A percentile compares a stretch with the other conserved stretches of the same genome.
phyloP scores from a whole-genome alignment of 2,888 invertebrate genomes.

The Trichacis sp. region DNA sequence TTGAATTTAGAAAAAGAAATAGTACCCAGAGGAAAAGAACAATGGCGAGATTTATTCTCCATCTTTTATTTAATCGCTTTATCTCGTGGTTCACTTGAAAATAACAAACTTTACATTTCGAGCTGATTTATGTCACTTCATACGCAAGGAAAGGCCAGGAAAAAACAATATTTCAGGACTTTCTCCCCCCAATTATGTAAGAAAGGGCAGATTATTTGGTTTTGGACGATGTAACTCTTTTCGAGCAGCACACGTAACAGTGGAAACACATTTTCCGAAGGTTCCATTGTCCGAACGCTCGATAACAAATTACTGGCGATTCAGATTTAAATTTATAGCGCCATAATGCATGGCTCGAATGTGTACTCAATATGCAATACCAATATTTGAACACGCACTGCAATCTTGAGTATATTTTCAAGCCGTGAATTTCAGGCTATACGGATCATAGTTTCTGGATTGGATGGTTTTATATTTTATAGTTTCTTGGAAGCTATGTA shows the following conservation, averaged over 20 bases:
- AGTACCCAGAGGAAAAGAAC: no score
- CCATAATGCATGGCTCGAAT: not conserved
- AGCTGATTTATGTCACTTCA: not conserved
- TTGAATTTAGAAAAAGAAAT: no score
- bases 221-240: no score
- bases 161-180: not conserved
- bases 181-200: not conserved
- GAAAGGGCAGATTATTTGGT: not conserved
- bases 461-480: not conserved
- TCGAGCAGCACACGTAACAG: not conserved
- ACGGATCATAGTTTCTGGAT: not conserved
- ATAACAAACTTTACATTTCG: no score
- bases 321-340: not conserved
- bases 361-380: slow-evolving; percentile 1
- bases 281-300: not conserved
- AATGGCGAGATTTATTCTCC: no score
- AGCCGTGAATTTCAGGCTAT: not conserved
- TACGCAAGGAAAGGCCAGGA: not conserved
- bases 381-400: not conserved
- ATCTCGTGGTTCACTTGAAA: no score
- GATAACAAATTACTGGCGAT: not conserved
- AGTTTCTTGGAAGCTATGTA: not conserved
- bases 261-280: not conserved
- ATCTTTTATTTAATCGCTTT: no score
- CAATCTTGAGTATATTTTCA: not conserved